Evolutionary conservation across 1,140 invertebrate genomes (phyloP).

Genomic region (Aphaenogaster rudis): DNA sequence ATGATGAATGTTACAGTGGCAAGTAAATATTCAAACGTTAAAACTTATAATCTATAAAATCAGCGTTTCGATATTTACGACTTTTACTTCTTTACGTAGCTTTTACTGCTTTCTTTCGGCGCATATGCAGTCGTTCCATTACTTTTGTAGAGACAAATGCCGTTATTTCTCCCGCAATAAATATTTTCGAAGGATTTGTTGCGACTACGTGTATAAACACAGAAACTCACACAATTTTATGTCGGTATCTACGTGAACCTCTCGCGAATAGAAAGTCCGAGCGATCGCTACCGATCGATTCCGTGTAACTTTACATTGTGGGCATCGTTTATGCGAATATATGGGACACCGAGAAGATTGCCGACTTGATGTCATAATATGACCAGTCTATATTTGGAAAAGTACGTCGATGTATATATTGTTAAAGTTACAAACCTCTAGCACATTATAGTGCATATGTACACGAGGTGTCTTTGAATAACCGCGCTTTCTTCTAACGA

Average conservation of each 20-base stretch:
- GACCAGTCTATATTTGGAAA: conserved; percentile 43
- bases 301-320: conserved; percentile 38
- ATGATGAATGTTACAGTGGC: neutral
- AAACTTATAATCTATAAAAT: neutral
- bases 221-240: conserved; percentile 18
- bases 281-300: conserved; percentile 41
- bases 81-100: neutral
- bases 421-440: conserved; percentile 29
- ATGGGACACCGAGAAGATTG: conserved; percentile 46
- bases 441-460: neutral
- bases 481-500: neutral
- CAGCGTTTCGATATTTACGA: neutral
- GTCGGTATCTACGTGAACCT: neutral
- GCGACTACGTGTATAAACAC: conserved; percentile 19
- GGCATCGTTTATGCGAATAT: conserved; percentile 26
- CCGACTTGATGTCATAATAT: conserved; percentile 47
- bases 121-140: neutral
- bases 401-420: conserved; percentile 14
- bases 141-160: conserved; percentile 18
- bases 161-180: neutral
- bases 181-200: neutral
- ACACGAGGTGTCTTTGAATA: neutral
- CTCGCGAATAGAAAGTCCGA: neutral
- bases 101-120: neutral
- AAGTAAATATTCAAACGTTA: neutral